Evolutionary conservation across 2,797 vertebrate genomes (phyloP).

Genomic region (Tinamus major): DNA sequence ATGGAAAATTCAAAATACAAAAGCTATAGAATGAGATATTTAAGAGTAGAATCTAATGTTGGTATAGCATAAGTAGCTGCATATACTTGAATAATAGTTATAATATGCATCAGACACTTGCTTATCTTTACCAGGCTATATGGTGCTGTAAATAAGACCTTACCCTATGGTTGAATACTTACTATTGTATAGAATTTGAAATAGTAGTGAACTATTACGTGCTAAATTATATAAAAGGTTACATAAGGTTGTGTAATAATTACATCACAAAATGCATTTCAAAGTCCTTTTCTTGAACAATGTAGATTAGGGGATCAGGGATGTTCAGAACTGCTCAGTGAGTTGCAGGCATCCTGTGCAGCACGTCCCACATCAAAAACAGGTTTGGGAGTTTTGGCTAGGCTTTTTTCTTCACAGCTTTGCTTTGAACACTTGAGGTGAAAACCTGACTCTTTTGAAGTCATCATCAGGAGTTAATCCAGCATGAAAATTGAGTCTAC

Average conservation of each 20-base stretch:
- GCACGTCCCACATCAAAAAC: conserved; percentile 67
- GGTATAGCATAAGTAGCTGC: neutral
- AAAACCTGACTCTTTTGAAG: conserved; percentile 65
- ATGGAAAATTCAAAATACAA: neutral
- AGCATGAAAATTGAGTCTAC: conserved; percentile 60
- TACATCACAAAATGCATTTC: conserved; percentile 43
- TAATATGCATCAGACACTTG: neutral
- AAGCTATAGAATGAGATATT: neutral
- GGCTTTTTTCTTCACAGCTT: conserved; percentile 57
- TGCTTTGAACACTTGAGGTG: conserved; percentile 66
- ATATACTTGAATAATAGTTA: neutral
- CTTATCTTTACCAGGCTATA: neutral
- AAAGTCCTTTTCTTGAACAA: conserved; percentile 48
- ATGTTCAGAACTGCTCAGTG: neutral
- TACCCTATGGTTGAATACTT: neutral
- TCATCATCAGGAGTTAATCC: conserved; percentile 65
- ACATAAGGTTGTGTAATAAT: conserved; percentile 6
- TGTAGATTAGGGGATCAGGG: conserved; percentile 57
- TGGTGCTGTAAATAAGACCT: neutral
- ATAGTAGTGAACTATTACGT: neutral
- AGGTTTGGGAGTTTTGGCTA: conserved; percentile 44
- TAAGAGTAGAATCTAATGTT: neutral
- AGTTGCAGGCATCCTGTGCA: conserved; percentile 8
- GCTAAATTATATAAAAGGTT: conserved; percentile 11
- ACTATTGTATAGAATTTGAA: neutral